Conservation (phyloP, 2,113 vertebrate genomes). For the Apaloderma vittatum region DNA sequence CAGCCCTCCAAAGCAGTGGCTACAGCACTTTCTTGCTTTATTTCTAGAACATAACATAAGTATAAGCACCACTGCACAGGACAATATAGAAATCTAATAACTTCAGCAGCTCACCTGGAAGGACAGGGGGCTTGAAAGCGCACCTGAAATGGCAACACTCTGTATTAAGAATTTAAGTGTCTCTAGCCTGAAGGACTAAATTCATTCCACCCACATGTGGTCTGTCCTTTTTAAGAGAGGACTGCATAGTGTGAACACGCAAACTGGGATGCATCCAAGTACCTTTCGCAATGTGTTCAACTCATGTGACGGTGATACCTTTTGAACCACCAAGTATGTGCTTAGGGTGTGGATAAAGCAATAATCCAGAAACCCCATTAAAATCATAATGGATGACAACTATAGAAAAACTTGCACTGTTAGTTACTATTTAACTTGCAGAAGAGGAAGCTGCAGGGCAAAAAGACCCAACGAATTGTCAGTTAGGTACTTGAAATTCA, state of each 20-base stretch:
- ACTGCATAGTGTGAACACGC: neutral
- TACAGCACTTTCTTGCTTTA: neutral
- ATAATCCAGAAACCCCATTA: neutral
- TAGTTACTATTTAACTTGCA: neutral
- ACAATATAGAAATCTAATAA: neutral
- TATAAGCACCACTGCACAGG: neutral
- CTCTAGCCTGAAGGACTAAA: neutral
- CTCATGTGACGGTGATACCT: neutral
- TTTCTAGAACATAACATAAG: neutral
- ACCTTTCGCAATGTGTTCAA: neutral
- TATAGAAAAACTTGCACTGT: neutral
- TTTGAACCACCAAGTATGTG: neutral
- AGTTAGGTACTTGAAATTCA: neutral
- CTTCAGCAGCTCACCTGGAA: neutral
- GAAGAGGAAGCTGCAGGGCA: neutral
- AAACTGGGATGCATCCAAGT: neutral
- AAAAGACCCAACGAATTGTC: neutral
- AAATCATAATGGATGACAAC: neutral
- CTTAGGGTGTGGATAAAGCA: neutral
- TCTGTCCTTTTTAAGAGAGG: neutral
- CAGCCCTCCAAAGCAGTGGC: neutral
- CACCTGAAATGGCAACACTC: neutral
- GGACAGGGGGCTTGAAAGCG: neutral
- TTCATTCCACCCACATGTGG: neutral
- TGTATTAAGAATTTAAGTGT: neutral